Conservation (phyloP, 2,113 vertebrate genomes). For the Azemiops feae region DNA sequence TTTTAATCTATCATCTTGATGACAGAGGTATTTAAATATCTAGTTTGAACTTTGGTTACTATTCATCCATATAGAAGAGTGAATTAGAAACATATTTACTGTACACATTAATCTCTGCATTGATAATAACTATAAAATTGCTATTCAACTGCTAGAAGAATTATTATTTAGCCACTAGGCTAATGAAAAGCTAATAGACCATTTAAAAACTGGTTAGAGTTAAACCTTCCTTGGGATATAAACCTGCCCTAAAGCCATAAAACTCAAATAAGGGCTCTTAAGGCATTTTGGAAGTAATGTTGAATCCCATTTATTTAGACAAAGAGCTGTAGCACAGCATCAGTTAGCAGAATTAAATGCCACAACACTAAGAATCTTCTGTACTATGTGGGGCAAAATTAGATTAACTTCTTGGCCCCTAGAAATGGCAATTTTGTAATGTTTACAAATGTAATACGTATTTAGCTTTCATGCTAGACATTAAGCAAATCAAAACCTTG, state of each 20-base stretch:
- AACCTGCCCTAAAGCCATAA: slow-evolving; percentile 7
- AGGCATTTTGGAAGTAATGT: not conserved
- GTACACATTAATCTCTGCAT: not conserved
- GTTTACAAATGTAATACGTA: not conserved
- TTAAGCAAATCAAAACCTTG: not conserved
- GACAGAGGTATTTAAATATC: not conserved
- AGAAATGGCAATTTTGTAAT: not conserved
- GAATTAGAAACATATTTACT: not conserved
- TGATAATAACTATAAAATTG: not conserved
- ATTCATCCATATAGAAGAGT: not conserved
- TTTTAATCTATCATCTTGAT: not conserved
- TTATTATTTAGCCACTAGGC: not conserved
- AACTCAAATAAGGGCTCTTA: not conserved
- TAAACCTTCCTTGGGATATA: not conserved
- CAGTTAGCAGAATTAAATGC: not conserved
- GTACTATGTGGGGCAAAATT: not conserved
- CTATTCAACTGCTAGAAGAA: not conserved
- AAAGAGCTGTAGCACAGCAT: not conserved
- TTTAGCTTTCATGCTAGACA: not conserved
- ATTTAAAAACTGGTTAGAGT: slow-evolving; percentile 15
- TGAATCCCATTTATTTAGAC: not conserved
- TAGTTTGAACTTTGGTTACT: not conserved
- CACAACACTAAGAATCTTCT: not conserved
- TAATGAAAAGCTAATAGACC: not conserved
- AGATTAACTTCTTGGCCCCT: not conserved